A percentile compares a stretch with the other conserved stretches of the same genome.
phyloP scores from a whole-genome alignment of 2,888 invertebrate genomes.

The Bruchidius siliquastri region DNA sequence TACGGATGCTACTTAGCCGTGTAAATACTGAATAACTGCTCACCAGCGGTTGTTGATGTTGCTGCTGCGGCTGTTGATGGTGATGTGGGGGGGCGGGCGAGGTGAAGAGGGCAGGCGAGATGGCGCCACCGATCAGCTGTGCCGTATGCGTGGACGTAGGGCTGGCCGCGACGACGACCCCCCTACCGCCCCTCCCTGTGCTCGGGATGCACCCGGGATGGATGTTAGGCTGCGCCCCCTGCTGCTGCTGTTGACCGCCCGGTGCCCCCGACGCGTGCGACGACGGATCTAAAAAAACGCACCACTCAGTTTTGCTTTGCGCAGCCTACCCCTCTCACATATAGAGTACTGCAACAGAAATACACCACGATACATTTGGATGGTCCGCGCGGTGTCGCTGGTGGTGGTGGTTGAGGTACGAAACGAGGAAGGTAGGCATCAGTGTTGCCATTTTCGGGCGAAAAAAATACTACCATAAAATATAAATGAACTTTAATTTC shows the following conservation, averaged over 20 bases:
- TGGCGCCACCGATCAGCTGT: slow-evolving; percentile 64
- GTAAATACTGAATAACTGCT: no score
- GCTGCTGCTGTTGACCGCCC: slow-evolving; percentile 24
- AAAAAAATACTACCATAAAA: no score
- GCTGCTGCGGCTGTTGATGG: slow-evolving; percentile 50
- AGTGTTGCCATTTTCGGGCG: no score
- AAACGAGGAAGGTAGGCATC: no score
- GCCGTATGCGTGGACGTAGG: slow-evolving; percentile 60
- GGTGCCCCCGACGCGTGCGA: not conserved
- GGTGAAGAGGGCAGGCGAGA: slow-evolving; percentile 63
- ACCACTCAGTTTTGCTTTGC: not conserved
- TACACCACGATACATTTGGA: not conserved
- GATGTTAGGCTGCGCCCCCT: slow-evolving; percentile 53
- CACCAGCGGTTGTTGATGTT: no score
- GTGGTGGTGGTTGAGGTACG: no score
- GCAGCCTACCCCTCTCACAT: not conserved
- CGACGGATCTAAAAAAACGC: not conserved
- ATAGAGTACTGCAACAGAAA: not conserved
- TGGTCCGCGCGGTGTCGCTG: no score
- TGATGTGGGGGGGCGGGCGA: slow-evolving; percentile 36
- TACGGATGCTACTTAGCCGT: no score
- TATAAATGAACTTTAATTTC: no score
- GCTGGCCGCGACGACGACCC: slow-evolving; percentile 48
- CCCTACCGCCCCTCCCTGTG: slow-evolving; percentile 53
- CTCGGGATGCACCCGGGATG: slow-evolving; percentile 62